Evolutionary conservation across 2,113 vertebrate species (phyloP).

Genomic region (Rousettus leschenaultii): DNA sequence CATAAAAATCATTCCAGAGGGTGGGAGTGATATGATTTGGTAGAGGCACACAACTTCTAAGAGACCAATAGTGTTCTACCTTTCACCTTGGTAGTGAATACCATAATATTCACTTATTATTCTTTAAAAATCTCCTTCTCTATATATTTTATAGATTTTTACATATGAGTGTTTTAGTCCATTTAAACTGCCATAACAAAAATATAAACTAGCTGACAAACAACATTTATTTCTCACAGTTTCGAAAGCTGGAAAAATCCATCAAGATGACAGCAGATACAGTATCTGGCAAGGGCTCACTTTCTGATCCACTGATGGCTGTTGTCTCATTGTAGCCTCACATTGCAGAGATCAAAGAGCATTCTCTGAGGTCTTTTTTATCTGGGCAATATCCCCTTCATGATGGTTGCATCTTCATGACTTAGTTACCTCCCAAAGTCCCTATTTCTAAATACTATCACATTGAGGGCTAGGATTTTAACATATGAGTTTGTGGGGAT

Average conservation of each 20-base stretch:
- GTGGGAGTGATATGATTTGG: not conserved
- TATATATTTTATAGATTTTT: not conserved
- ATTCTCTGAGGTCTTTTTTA: not conserved
- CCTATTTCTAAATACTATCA: not conserved
- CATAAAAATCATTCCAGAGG: not conserved
- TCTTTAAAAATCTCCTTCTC: not conserved
- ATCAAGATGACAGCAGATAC: not conserved
- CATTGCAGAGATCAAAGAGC: not conserved
- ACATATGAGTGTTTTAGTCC: not conserved
- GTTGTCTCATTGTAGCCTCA: not conserved
- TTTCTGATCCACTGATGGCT: not conserved
- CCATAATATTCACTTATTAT: not conserved
- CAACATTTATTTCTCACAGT: not conserved
- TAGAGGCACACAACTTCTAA: not conserved
- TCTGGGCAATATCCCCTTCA: not conserved
- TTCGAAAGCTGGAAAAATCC: not conserved
- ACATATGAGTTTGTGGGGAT: not conserved
- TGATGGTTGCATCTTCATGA: not conserved
- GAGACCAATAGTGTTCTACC: not conserved
- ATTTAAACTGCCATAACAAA: not conserved
- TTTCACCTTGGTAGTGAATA: not conserved
- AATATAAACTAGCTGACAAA: not conserved
- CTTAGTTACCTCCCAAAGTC: not conserved
- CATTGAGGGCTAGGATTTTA: not conserved
- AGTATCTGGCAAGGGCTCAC: not conserved